Evolutionary conservation across 2,888 invertebrate genomes (phyloP).

Genomic region (Chirona hameri): DNA sequence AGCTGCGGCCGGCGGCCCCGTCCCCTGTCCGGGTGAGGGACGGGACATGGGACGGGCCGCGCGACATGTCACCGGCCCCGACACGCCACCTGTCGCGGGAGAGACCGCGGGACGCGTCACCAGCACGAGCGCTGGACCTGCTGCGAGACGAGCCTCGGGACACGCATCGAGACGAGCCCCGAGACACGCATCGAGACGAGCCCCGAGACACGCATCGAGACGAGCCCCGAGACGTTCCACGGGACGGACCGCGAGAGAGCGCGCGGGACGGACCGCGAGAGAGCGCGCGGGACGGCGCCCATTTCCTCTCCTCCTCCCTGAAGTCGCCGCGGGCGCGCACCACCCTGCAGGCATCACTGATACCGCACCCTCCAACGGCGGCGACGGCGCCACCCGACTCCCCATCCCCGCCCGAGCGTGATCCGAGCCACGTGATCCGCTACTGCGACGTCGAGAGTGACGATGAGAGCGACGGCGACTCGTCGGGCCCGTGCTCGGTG

Average conservation of each 20-base stretch:
- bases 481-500: slow-evolving; percentile 25
- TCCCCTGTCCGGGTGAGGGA: too few relatives aligned
- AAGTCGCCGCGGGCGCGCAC: not conserved
- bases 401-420: not conserved
- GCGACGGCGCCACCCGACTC: not conserved
- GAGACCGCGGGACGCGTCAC: too few relatives aligned
- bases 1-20: not conserved
- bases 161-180: too few relatives aligned
- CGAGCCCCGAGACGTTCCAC: too few relatives aligned
- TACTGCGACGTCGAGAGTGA: slow-evolving; percentile 22
- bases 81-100: too few relatives aligned
- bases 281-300: not conserved
- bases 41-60: too few relatives aligned
- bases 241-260: too few relatives aligned
- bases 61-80: too few relatives aligned
- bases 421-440: slow-evolving; percentile 10
- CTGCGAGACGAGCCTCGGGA: too few relatives aligned
- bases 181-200: too few relatives aligned
- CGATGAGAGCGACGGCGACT: slow-evolving; percentile 10
- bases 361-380: not conserved
- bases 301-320: not conserved
- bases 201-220: not conserved
- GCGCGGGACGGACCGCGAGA: not conserved
- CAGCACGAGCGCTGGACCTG: too few relatives aligned
- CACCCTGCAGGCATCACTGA: not conserved